Evolutionary conservation across 2,113 vertebrate species (phyloP), one percentile per base, ranked within the genome.

Genomic region (Aix galericulata): DNA sequence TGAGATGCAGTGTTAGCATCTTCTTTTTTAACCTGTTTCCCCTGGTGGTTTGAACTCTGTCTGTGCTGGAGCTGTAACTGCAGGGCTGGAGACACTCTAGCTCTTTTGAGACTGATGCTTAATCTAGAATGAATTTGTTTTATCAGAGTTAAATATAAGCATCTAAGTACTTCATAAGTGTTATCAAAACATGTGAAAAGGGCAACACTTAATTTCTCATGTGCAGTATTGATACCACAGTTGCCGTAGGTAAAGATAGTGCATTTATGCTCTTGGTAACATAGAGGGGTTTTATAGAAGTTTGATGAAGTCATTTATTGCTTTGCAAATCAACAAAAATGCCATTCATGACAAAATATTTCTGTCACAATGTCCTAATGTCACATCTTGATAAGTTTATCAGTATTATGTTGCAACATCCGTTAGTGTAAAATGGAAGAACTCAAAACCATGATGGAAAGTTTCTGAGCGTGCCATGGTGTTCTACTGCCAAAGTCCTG

Each of bases 291-390:
- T 86, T 86, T 84, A 71, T 40, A 34, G 17, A 82, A 58, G 25
- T n/a, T 77, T 44, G 55, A 66, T 69, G 36, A 73, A 44, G 67
- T 82, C 42, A n/a, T 2, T 71, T 95, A 31, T 78, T 97, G 82
- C 69, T 66, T 76, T 88, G 76, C 48, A 92, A 84, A 77, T 94
- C n/a, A 62, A 58, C 38, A 80, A 59, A 82, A 71, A 36, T 27
- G 82, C 62, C 59, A 9, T 93, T 91, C 20, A 17, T 86, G 46
- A 7, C 55, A 56, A 8, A 38, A 22, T 59, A 53, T 76, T 92
- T 92, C 38, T 89, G 63, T 92, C 89, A 66, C 0, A 0, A 12
- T 64, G 67, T 77, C 63, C 52, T 91, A 3, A 2, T 84, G 48
- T 64, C 2, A 0, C 68, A 56, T 48, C 80, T 91, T 60, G 50